A percentile compares a stretch with the other conserved stretches of the same genome.
Evolutionary conservation across 2,888 invertebrate genomes (phyloP).

Genomic region (Lepetodrilus schrolli): DNA sequence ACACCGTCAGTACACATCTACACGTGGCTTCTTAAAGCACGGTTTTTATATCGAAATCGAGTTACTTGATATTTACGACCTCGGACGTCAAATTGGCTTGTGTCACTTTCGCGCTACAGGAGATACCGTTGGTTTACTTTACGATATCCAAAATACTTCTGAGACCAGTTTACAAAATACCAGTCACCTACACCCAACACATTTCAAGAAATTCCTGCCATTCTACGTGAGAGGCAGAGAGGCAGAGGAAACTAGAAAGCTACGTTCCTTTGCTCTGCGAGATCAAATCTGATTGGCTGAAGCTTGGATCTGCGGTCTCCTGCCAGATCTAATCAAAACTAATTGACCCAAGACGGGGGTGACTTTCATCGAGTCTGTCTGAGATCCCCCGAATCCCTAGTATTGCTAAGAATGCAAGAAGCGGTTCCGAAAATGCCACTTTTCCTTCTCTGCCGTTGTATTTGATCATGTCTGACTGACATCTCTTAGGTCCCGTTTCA

Average conservation of each 20-base stretch:
- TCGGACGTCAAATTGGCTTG: background rate
- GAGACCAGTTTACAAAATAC: slow-evolving; percentile 1
- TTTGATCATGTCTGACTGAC: slow-evolving; percentile 10
- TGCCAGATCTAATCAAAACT: slow-evolving; percentile 13
- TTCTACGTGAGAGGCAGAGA: background rate
- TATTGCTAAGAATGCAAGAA: slow-evolving; percentile 8
- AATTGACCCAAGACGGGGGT: slow-evolving; percentile 23
- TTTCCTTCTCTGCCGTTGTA: background rate
- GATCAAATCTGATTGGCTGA: slow-evolving; percentile 4
- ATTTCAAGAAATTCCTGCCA: slow-evolving; percentile 7
- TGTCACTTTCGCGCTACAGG: background rate
- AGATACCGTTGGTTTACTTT: background rate
- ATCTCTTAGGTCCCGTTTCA: slow-evolving; percentile 9
- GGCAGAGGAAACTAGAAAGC: background rate
- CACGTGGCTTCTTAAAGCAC: no score
- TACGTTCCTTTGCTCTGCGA: background rate
- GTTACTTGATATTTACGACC: background rate
- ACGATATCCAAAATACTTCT: background rate
- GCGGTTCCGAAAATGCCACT: background rate
- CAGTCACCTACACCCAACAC: slow-evolving; percentile 19
- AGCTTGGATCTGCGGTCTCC: background rate
- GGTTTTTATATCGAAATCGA: no score
- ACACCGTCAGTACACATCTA: no score
- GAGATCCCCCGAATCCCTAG: background rate
- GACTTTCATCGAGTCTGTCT: slow-evolving; percentile 13